A percentile compares a stretch with the other conserved stretches of the same genome.
Evolutionary conservation across 2,888 invertebrate species (phyloP).

Genomic region (Gymnoscelis rufifasciata): DNA sequence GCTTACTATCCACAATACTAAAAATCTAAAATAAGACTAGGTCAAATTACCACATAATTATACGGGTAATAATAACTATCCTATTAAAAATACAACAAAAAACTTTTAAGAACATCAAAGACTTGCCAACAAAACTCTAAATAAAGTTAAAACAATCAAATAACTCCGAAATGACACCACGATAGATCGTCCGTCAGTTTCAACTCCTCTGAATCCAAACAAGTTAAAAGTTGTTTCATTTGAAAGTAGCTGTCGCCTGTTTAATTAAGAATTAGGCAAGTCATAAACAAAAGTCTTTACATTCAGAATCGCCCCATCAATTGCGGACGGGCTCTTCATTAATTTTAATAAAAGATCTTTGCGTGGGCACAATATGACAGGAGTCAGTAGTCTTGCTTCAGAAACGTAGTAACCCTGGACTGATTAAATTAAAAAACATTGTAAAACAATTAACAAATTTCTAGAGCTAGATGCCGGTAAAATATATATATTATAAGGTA

Average conservation of each 20-base stretch:
- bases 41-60: too few relatives aligned
- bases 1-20: too few relatives aligned
- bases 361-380: background rate
- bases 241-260: constrained; percentile 16
- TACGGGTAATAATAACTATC: too few relatives aligned
- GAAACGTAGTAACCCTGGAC: too few relatives aligned
- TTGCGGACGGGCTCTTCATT: constrained; percentile 21
- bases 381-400: too few relatives aligned
- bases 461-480: too few relatives aligned
- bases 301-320: constrained; percentile 22
- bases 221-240: constrained; percentile 14
- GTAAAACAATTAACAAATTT: too few relatives aligned
- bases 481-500: too few relatives aligned
- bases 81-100: too few relatives aligned
- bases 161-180: background rate
- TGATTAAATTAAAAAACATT: too few relatives aligned
- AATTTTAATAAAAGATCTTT: constrained; percentile 22
- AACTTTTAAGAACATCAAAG: background rate
- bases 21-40: too few relatives aligned
- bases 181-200: background rate
- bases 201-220: constrained; percentile 5
- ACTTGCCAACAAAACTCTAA: background rate
- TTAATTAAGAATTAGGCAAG: constrained; percentile 25
- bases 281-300: constrained; percentile 24
- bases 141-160: too few relatives aligned